Evolutionary conservation across 2,888 invertebrate species (phyloP).

Genomic region (Diarsia dahlii): DNA sequence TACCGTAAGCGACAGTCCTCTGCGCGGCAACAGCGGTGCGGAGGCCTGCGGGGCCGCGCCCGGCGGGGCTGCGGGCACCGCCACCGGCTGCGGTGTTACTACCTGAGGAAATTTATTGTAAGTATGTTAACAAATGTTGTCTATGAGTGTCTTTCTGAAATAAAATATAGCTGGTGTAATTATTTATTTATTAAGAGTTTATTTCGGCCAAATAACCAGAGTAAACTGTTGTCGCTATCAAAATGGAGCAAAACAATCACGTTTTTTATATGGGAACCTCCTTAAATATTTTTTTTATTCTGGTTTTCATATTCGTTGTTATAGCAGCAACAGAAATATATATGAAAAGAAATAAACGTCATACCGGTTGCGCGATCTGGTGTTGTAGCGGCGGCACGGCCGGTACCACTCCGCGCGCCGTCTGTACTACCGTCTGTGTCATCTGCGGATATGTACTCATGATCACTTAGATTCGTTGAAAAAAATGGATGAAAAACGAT

Average conservation of each 20-base stretch:
- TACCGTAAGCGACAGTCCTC: constrained; percentile 93
- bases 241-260: too few relatives aligned
- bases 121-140: background rate
- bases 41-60: constrained; percentile 72
- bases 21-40: constrained; percentile 90
- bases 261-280: too few relatives aligned
- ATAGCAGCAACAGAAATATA: too few relatives aligned
- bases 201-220: too few relatives aligned
- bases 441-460: constrained; percentile 67
- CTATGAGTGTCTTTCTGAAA: background rate
- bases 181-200: too few relatives aligned
- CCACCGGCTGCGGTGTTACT: constrained; percentile 72
- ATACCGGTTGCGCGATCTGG: constrained; percentile 73
- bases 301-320: too few relatives aligned
- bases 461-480: too few relatives aligned
- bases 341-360: too few relatives aligned
- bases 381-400: constrained; percentile 70
- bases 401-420: constrained; percentile 64
- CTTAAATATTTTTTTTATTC: too few relatives aligned
- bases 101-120: constrained; percentile 59
- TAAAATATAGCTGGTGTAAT: background rate
- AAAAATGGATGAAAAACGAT: too few relatives aligned
- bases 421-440: constrained; percentile 71
- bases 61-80: constrained; percentile 78
- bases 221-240: too few relatives aligned